Conservation (phyloP, 2,888 invertebrate genomes). For the Disparrhopalites patrizii region DNA sequence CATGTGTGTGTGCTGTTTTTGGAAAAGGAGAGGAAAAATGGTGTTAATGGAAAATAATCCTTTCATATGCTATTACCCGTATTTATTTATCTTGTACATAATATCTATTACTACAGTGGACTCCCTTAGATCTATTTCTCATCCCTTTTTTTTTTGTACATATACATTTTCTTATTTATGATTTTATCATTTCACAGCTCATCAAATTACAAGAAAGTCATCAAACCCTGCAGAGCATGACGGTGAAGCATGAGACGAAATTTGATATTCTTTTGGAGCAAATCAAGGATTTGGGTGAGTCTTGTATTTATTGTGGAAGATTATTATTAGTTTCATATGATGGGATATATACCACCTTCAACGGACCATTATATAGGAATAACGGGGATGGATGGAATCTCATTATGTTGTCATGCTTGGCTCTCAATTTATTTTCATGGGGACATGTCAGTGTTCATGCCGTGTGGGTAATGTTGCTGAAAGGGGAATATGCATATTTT, state of each 20-base stretch:
- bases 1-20: too few relatives aligned
- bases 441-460: too few relatives aligned
- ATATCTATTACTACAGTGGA: too few relatives aligned
- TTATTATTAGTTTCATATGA: too few relatives aligned
- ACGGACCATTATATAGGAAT: neutral
- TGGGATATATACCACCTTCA: too few relatives aligned
- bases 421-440: too few relatives aligned
- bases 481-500: too few relatives aligned
- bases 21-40: too few relatives aligned
- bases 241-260: constrained; percentile 41
- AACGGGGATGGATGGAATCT: neutral
- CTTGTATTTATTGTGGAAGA: neutral
- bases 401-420: neutral
- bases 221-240: constrained; percentile 18
- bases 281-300: constrained; percentile 33
- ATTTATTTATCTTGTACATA: too few relatives aligned
- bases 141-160: neutral
- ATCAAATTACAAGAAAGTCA: constrained; percentile 32
- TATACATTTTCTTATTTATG: neutral
- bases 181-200: constrained; percentile 27
- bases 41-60: too few relatives aligned
- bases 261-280: constrained; percentile 35
- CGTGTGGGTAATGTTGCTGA: too few relatives aligned
- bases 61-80: too few relatives aligned
- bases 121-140: neutral